Base-by-base conservation (phyloP, 2,888 invertebrate species). In the Ectemnius lituratus region DNA sequence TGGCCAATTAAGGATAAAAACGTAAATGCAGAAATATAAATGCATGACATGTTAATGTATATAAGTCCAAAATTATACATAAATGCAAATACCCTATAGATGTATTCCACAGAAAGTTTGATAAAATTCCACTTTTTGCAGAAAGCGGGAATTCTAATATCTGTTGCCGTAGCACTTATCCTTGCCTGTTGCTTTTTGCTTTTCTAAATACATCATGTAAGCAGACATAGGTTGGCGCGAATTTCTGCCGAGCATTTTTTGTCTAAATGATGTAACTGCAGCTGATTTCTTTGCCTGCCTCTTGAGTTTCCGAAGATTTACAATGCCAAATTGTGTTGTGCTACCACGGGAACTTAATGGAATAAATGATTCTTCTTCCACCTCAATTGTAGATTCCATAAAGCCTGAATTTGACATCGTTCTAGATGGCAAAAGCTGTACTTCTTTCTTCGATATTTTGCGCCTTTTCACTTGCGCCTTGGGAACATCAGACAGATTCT, bases 181-280 rank as follows among this genome's bases (percentile, higher is more conserved):
- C 49, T 68, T 82, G 14, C 76, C 75, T 13, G 74, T 67, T 14
- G 83, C 79, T 52, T 85, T 84, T 47, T 82, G 79, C 64, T 90
- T 90, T 13, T 85, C 79, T 27, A 85, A 79, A 76, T 87, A 85
- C 75, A 83, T 79, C 2, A 83, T 69, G 68, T 87, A 89, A 5
- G 85, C 77, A 1, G 88, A 84, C 0, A 83, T 64, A 0, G 86
- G 82, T 47, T 88, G 84, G 6, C 86, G 84, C 0, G 71, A 18
- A 72, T 90, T 90, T 23, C 87, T 83, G 16, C 82, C 71, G 2
- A 89, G 73, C 83, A 90, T 86, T n/a, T 75, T 83, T 52, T 88
- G 84, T 1, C 87, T 79, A 45, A 87, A 90, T 3, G 70, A 79
- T 5, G 56, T 13, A 4, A 81, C 74, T 0, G 52, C 52, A 14